Evolutionary conservation across 2,797 vertebrate species (phyloP).

Genomic region (Myripristis jacobus): DNA sequence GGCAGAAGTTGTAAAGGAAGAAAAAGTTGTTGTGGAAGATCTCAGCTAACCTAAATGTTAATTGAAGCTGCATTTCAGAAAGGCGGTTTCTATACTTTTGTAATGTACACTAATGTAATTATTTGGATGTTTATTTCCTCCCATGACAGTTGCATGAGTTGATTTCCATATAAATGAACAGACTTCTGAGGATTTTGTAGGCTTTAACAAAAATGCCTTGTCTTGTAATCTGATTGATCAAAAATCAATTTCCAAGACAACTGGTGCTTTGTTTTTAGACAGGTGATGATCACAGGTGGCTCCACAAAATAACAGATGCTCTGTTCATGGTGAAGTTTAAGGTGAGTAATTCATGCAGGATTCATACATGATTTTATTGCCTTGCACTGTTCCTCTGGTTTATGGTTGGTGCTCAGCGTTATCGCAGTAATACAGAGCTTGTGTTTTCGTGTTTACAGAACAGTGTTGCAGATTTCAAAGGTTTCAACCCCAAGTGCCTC

Average conservation of each 20-base stretch:
- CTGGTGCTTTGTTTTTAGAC: slow-evolving; percentile 77
- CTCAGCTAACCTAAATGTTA: too few species aligned
- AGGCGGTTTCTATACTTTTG: not conserved
- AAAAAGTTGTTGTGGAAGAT: not conserved
- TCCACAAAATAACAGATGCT: slow-evolving; percentile 93
- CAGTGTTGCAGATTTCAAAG: slow-evolving; percentile 88
- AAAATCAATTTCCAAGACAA: not conserved
- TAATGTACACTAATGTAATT: too few species aligned
- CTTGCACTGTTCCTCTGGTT: not conserved
- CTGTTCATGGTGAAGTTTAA: slow-evolving; percentile 97
- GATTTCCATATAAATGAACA: too few species aligned
- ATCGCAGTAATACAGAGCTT: not conserved
- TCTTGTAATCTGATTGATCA: not conserved
- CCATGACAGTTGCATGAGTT: too few species aligned
- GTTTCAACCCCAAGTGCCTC: slow-evolving; percentile 94
- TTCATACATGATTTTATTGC: slow-evolving; percentile 3
- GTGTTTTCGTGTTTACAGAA: slow-evolving; percentile 77
- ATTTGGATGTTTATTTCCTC: too few species aligned
- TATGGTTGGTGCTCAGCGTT: not conserved
- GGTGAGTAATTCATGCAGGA: slow-evolving; percentile 71
- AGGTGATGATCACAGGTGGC: slow-evolving; percentile 88
- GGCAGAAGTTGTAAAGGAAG: not conserved
- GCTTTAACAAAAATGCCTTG: too few species aligned
- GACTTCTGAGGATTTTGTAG: too few species aligned
- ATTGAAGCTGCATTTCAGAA: not conserved